These are phyloP conservation scores for Drosophila diplacantha DNA, from an alignment of 2,888 invertebrate genomes.

Conservation along the genomic window DNA sequence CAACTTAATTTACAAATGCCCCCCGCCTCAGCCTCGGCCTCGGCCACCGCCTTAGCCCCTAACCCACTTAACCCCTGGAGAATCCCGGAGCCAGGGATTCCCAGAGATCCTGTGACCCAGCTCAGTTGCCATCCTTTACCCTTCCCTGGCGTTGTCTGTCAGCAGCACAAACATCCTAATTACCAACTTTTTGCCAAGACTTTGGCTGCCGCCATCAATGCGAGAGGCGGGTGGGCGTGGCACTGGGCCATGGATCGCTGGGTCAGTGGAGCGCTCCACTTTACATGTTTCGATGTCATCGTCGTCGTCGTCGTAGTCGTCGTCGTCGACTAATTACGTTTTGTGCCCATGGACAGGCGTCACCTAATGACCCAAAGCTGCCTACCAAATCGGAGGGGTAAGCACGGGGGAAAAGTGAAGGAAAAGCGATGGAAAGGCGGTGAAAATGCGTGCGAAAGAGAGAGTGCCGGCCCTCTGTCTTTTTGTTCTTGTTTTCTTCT, in stretches of 20 bases:
- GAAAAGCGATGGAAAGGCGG: not conserved
- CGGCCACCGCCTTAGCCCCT: conserved; percentile 11
- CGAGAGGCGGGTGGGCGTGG: not conserved
- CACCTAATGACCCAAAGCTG: conserved; percentile 70
- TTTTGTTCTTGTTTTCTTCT: conserved; percentile 9
- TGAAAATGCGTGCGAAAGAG: conserved; percentile 14
- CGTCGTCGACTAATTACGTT: conserved; percentile 65
- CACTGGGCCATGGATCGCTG: conserved; percentile 35
- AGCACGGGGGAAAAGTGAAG: not conserved
- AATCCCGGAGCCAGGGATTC: conserved; percentile 1
- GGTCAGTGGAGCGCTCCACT: conserved; percentile 67
- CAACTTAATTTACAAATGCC: conserved; percentile 59
- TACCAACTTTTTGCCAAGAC: conserved; percentile 66
- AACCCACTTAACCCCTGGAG: conserved; percentile 8
- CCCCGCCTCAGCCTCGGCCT: no score
- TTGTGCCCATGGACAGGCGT: conserved; percentile 66
- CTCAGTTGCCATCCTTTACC: not conserved
- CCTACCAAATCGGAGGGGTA: conserved; percentile 47
- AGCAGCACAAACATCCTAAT: conserved; percentile 70
- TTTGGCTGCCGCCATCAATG: conserved; percentile 39
- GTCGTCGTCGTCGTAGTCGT: conserved; percentile 21
- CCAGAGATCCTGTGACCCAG: conserved; percentile 18
- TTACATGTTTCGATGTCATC: conserved; percentile 67
- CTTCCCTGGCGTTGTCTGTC: conserved; percentile 43
- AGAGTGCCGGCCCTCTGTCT: conserved; percentile 8